Evolutionary conservation across 2,797 vertebrate species (phyloP).

Genomic region (Gymnodraco acuticeps): DNA sequence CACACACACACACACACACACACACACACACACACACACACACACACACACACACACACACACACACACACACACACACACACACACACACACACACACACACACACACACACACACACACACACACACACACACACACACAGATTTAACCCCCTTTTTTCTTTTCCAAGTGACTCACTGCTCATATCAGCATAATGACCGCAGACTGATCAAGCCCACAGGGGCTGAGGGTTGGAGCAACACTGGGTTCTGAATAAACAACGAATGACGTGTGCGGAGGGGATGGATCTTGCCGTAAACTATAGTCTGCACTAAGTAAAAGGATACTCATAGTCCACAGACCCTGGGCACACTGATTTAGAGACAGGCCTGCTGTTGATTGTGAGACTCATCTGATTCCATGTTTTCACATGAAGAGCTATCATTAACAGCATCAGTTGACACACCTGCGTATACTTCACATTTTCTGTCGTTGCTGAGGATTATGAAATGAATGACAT

Average conservation of each 20-base stretch:
- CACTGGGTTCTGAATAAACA: slow-evolving; percentile 69
- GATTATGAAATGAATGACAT: slow-evolving; percentile 65
- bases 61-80: slow-evolving; percentile 27
- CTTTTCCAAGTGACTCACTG: slow-evolving; percentile 69
- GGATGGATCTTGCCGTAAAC: slow-evolving; percentile 49
- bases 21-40: slow-evolving; percentile 23
- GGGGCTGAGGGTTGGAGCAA: slow-evolving; percentile 63
- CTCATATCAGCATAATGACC: slow-evolving; percentile 72
- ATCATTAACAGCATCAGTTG: slow-evolving; percentile 3
- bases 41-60: slow-evolving; percentile 32
- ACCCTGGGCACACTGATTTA: slow-evolving; percentile 6
- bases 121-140: slow-evolving; percentile 30
- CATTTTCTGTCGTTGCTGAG: slow-evolving; percentile 32
- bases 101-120: slow-evolving; percentile 25
- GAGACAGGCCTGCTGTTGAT: slow-evolving; percentile 27
- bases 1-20: slow-evolving; percentile 41
- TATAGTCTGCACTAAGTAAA: slow-evolving; percentile 30
- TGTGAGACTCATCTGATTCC: slow-evolving; percentile 13
- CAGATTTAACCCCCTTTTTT: slow-evolving; percentile 62
- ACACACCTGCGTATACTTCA: slow-evolving; percentile 8
- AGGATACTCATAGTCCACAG: slow-evolving; percentile 35
- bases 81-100: slow-evolving; percentile 27
- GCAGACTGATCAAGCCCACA: slow-evolving; percentile 74
- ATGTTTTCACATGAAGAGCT: not conserved
- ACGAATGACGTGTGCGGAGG: slow-evolving; percentile 57